A percentile compares a stretch with the other conserved stretches of the same genome.
Conservation (phyloP, 1,140 invertebrate species). For the Achatina immaculata region DNA sequence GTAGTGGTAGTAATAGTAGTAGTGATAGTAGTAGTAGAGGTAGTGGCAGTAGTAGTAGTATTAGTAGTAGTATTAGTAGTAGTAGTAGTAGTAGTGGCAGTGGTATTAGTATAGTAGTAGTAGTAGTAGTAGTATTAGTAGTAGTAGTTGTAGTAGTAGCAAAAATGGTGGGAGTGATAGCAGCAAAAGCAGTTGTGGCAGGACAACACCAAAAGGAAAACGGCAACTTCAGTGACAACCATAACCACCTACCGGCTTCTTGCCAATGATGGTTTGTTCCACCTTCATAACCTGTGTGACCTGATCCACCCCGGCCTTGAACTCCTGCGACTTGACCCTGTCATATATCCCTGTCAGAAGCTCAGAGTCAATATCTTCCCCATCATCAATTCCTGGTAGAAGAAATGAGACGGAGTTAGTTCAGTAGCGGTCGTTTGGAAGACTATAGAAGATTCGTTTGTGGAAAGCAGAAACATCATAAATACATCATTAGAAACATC, state of each 20-base stretch:
- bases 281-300: constrained; percentile 99
- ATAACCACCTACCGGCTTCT: constrained; percentile 88
- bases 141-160: too few relatives aligned
- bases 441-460: background rate
- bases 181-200: too few relatives aligned
- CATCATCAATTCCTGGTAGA: constrained; percentile 72
- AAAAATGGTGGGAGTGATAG: too few relatives aligned
- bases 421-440: background rate
- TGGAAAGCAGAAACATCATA: background rate
- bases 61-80: too few relatives aligned
- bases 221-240: too few relatives aligned
- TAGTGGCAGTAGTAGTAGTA: too few relatives aligned
- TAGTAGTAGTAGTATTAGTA: too few relatives aligned
- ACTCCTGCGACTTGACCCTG: constrained; percentile 93
- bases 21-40: too few relatives aligned
- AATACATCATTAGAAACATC: background rate
- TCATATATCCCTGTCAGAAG: constrained; percentile 96
- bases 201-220: too few relatives aligned
- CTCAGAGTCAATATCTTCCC: constrained; percentile 91
- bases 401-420: background rate
- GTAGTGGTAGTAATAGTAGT: too few relatives aligned
- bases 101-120: too few relatives aligned
- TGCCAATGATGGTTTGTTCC: constrained; percentile 96
- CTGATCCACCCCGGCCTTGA: constrained; percentile 96
- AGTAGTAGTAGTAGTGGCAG: too few relatives aligned